Conservation (phyloP, 2,797 vertebrate genomes). For the Phoebastria nigripes region DNA sequence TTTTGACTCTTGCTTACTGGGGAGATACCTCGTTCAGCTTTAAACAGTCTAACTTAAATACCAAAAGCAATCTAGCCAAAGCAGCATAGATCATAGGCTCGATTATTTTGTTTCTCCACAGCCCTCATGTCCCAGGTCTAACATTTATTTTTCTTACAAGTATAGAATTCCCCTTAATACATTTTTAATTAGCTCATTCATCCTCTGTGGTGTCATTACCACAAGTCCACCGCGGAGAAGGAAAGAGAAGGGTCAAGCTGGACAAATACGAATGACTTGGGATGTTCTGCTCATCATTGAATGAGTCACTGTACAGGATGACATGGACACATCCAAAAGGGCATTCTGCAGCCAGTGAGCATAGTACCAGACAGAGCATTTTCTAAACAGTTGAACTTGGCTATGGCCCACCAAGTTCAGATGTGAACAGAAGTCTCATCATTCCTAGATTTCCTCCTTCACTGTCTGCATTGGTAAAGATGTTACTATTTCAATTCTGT, state of each 20-base stretch:
- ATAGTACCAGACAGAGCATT: neutral
- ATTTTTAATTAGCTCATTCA: slow-evolving; percentile 12
- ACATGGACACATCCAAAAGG: neutral
- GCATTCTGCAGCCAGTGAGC: neutral
- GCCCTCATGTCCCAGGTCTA: slow-evolving; percentile 1
- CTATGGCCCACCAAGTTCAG: neutral
- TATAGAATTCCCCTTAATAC: neutral
- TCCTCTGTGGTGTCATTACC: neutral
- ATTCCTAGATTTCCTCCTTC: neutral
- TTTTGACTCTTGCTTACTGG: neutral
- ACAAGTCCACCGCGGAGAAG: neutral
- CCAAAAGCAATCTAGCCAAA: neutral
- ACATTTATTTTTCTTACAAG: slow-evolving; percentile 55
- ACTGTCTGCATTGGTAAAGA: neutral
- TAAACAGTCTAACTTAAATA: neutral
- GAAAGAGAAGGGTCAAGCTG: neutral
- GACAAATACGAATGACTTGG: neutral
- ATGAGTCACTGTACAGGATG: neutral
- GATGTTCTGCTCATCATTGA: neutral
- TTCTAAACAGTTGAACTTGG: neutral
- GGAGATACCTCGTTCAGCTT: neutral
- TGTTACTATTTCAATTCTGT: neutral
- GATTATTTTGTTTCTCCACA: slow-evolving; percentile 49
- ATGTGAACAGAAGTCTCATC: neutral
- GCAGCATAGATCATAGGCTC: neutral